phyloP scores from a whole-genome alignment of 2,797 vertebrate genomes.

The Notoglanidium macrostoma region DNA sequence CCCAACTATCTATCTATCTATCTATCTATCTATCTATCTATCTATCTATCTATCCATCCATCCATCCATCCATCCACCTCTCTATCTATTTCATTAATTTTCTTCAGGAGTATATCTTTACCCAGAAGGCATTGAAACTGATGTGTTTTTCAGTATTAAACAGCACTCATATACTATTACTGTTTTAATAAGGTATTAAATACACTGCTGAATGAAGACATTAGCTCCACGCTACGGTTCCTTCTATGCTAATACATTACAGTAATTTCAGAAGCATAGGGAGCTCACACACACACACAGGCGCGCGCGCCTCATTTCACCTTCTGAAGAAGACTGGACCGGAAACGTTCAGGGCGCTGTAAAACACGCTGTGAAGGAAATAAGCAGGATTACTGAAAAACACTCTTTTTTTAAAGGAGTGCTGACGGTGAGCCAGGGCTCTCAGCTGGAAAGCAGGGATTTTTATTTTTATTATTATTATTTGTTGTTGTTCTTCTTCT shows the following conservation, averaged over 20 bases:
- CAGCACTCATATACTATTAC: neutral
- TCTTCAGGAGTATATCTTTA: neutral
- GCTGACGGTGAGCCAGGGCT: neutral
- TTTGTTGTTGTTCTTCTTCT: neutral
- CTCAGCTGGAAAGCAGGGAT: conserved; percentile 6
- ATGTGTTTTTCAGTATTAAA: neutral
- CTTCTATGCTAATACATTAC: neutral
- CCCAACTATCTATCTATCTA: too few relatives aligned
- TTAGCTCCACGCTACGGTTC: neutral
- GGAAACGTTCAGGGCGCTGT: conserved; percentile 2
- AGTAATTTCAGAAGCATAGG: neutral
- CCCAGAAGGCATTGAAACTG: neutral
- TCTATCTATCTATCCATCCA: neutral
- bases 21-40: neutral
- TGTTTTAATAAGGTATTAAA: neutral
- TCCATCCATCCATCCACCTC: neutral
- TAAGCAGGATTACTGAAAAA: neutral
- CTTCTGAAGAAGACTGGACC: neutral
- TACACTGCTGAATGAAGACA: neutral
- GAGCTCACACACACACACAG: neutral
- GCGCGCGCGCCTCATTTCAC: neutral
- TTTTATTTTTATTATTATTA: neutral
- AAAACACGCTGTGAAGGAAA: neutral
- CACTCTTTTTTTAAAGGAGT: neutral
- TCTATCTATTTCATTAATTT: neutral